Evolutionary conservation across 2,797 vertebrate genomes (phyloP).

Genomic region (Dendrocincla tyrannina): DNA sequence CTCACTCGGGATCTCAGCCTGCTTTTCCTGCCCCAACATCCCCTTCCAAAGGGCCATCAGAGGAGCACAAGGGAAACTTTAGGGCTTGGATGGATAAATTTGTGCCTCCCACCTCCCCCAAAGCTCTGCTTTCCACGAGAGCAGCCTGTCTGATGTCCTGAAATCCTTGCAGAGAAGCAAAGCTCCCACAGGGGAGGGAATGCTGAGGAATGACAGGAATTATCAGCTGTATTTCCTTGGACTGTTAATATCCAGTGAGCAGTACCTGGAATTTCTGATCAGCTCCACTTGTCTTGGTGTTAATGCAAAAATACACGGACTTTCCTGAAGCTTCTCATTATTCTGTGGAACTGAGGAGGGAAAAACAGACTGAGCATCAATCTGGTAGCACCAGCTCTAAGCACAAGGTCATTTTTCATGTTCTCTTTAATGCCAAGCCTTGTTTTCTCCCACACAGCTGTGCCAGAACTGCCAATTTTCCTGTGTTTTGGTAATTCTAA

Average conservation of each 20-base stretch:
- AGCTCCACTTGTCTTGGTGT: conserved; percentile 92
- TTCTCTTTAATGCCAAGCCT: not conserved
- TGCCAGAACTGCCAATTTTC: not conserved
- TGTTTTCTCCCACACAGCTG: not conserved
- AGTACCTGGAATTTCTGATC: conserved; percentile 93
- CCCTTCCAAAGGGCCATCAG: not conserved
- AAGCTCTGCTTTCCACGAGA: not conserved
- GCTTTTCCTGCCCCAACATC: not conserved
- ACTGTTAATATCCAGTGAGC: not conserved
- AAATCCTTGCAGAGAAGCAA: not conserved
- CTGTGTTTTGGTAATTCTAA: not conserved
- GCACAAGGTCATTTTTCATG: not conserved
- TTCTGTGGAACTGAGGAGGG: conserved; percentile 88
- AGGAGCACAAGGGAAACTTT: not conserved
- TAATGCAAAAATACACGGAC: conserved; percentile 93
- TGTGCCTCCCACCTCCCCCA: not conserved
- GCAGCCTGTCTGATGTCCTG: not conserved
- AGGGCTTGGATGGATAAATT: not conserved
- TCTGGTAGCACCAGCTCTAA: not conserved
- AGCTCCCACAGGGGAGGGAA: not conserved
- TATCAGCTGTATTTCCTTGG: not conserved
- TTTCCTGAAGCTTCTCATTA: conserved; percentile 96
- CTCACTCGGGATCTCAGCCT: not conserved
- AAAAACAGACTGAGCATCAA: not conserved
- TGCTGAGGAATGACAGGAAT: not conserved